Conservation (phyloP, 2,888 invertebrate genomes). For the Coleophora deauratella region DNA sequence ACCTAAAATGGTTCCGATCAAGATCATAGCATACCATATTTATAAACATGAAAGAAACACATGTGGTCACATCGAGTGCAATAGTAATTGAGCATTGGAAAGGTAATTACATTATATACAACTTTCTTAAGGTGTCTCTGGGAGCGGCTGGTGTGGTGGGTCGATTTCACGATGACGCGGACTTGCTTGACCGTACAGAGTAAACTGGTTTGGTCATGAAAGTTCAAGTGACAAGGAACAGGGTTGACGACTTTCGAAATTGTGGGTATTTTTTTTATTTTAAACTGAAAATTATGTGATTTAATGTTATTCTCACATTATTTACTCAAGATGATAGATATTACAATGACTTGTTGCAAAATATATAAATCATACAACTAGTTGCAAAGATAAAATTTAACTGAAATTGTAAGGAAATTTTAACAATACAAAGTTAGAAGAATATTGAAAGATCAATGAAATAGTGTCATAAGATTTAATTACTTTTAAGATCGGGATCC, state of each 20-base stretch:
- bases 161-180: constrained; percentile 64
- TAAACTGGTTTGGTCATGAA: constrained; percentile 47
- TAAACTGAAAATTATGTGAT: background rate
- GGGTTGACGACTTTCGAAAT: constrained; percentile 2
- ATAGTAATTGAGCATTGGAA: constrained; percentile 36
- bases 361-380: no score
- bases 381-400: no score
- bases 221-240: constrained; percentile 23
- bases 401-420: no score
- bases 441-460: no score
- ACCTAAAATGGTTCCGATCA: no score
- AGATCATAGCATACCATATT: background rate
- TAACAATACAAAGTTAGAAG: no score
- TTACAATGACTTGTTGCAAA: no score
- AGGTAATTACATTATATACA: constrained; percentile 26
- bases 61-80: constrained; percentile 5
- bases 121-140: constrained; percentile 39
- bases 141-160: constrained; percentile 34
- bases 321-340: no score
- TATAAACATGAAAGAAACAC: constrained; percentile 3
- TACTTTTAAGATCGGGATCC: no score
- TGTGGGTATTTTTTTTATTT: background rate
- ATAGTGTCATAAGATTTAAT: no score
- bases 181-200: constrained; percentile 11
- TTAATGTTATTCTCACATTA: no score